These are phyloP conservation scores for Manacus vitellinus DNA, from an alignment of 2,113 vertebrate species.

Conservation along the genomic window DNA sequence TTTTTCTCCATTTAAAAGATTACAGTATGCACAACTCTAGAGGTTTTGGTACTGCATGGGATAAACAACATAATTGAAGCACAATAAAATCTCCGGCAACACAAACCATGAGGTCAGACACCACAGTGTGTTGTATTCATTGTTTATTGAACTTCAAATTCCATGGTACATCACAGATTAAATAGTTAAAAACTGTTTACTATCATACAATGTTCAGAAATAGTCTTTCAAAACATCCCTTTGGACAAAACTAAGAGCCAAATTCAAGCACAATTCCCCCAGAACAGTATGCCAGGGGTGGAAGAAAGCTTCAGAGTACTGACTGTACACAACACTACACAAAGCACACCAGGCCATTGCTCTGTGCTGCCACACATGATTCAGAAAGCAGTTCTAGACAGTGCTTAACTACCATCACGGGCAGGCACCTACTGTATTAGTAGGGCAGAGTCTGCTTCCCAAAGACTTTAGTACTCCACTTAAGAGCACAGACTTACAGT, in stretches of 20 bases:
- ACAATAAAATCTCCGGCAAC: neutral
- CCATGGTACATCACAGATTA: slow-evolving; percentile 30
- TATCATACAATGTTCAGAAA: slow-evolving; percentile 34
- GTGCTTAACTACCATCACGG: neutral
- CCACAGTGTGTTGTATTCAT: neutral
- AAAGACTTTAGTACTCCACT: neutral
- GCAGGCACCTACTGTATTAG: neutral
- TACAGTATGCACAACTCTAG: neutral
- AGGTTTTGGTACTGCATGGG: neutral
- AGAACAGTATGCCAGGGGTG: neutral
- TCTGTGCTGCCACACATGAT: neutral
- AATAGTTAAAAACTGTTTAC: slow-evolving; percentile 58
- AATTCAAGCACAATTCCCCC: slow-evolving; percentile 5
- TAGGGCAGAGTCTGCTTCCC: neutral
- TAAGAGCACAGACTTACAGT: neutral
- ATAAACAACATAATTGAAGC: neutral
- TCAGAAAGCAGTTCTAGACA: neutral
- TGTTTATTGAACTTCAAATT: slow-evolving; percentile 53
- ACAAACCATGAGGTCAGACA: neutral
- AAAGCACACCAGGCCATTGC: neutral
- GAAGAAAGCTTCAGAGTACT: neutral
- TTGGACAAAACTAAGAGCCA: slow-evolving; percentile 44
- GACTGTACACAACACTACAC: neutral
- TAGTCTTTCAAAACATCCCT: slow-evolving; percentile 38
- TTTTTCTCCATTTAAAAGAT: neutral